phyloP scores from a whole-genome alignment of 2,113 vertebrate genomes.

The Oryctolagus cuniculus region DNA sequence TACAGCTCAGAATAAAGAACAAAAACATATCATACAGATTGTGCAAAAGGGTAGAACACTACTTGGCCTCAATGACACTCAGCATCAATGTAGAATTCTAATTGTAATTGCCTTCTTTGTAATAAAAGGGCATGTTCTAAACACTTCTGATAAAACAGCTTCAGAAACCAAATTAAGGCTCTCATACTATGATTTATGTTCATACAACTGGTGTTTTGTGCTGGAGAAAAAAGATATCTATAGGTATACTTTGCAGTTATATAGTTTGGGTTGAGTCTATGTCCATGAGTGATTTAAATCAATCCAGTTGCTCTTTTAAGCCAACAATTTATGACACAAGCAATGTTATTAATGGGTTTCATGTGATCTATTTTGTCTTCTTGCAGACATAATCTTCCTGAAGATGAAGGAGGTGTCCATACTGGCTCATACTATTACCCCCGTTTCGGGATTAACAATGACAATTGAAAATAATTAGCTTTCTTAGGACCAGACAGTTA shows the following conservation, averaged over 20 bases:
- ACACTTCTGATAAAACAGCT: slow-evolving; percentile 62
- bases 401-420: not conserved
- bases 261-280: not conserved
- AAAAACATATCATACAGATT: slow-evolving; percentile 7
- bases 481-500: not conserved
- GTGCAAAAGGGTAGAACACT: slow-evolving; percentile 7
- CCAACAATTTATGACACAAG: slow-evolving; percentile 58
- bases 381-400: not conserved
- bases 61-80: slow-evolving; percentile 61
- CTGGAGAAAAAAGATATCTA: slow-evolving; percentile 48
- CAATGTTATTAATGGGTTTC: slow-evolving; percentile 18
- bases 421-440: not conserved
- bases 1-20: slow-evolving; percentile 70
- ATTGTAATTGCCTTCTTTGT: slow-evolving; percentile 75
- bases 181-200: slow-evolving; percentile 69
- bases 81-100: slow-evolving; percentile 76
- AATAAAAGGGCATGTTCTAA: slow-evolving; percentile 66
- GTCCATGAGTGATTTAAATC: not conserved
- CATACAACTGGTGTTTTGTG: slow-evolving; percentile 61
- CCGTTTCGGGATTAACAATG: not conserved
- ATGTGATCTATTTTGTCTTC: slow-evolving; percentile 65
- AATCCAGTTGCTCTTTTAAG: slow-evolving; percentile 54
- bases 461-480: not conserved
- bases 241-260: not conserved
- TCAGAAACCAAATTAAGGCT: slow-evolving; percentile 74